Conservation (phyloP, 2,797 vertebrate genomes). For the Sebastes wilsoni region DNA sequence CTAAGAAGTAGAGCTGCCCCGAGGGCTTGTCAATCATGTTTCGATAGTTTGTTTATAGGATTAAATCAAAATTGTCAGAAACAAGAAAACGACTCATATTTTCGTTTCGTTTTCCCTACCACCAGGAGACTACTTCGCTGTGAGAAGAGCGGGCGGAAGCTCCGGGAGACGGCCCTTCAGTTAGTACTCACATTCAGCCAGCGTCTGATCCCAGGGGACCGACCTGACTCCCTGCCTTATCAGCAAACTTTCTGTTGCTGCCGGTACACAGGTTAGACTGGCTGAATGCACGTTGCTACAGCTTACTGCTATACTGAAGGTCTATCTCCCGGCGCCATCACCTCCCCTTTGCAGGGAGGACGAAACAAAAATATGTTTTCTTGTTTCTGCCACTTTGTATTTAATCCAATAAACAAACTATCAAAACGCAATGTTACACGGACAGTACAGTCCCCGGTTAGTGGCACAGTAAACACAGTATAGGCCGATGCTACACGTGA, state of each 20-base stretch:
- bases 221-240: background rate
- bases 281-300: background rate
- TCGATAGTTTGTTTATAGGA: background rate
- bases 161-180: too few species aligned
- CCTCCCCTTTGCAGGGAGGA: background rate
- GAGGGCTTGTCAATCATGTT: background rate
- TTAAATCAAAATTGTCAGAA: background rate
- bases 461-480: background rate
- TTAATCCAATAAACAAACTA: background rate
- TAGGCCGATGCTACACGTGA: background rate
- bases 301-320: background rate
- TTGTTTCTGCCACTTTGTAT: background rate
- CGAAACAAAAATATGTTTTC: background rate
- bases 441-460: background rate
- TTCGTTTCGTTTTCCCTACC: background rate
- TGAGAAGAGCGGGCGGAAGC: too few species aligned
- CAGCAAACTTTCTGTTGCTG: background rate
- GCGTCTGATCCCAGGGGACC: background rate
- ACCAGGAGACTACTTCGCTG: background rate
- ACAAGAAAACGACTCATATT: background rate
- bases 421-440: rapidly evolving
- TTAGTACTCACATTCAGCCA: background rate
- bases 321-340: background rate
- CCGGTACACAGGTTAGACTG: background rate
- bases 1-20: background rate